phyloP scores from a whole-genome alignment of 2,888 invertebrate species.

The Andrena praecox region DNA sequence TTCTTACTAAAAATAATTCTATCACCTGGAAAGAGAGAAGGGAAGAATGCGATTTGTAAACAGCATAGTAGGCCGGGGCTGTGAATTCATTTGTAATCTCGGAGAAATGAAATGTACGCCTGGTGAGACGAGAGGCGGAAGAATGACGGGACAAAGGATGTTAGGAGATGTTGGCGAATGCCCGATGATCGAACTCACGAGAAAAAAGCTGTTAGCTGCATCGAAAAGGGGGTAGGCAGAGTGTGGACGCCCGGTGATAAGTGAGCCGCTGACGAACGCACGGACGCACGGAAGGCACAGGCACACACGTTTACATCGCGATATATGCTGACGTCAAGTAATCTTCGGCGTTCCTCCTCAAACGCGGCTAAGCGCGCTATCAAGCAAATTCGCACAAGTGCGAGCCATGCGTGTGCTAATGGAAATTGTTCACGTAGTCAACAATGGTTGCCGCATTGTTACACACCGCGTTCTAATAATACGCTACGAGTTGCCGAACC shows the following conservation, averaged over 20 bases:
- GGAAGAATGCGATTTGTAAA: background rate
- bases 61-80: background rate
- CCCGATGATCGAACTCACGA: constrained; percentile 29
- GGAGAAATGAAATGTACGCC: background rate
- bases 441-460: constrained; percentile 61
- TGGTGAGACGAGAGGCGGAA: too few species aligned
- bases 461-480: constrained; percentile 65
- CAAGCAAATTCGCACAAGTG: constrained; percentile 43
- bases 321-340: constrained; percentile 68
- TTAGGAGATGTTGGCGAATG: background rate
- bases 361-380: constrained; percentile 35
- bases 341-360: constrained; percentile 55
- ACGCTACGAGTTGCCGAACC: constrained; percentile 27
- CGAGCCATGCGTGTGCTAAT: constrained; percentile 31
- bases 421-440: constrained; percentile 48
- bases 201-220: constrained; percentile 12
- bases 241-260: constrained; percentile 37
- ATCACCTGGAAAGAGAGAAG: constrained; percentile 85
- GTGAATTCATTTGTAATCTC: background rate
- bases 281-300: background rate
- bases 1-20: constrained; percentile 88
- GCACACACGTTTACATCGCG: constrained; percentile 59
- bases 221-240: constrained; percentile 7
- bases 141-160: background rate
- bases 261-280: constrained; percentile 26